Base-by-base conservation (phyloP, 2,888 invertebrate genomes). In the Acrocyrtus sp. region DNA sequence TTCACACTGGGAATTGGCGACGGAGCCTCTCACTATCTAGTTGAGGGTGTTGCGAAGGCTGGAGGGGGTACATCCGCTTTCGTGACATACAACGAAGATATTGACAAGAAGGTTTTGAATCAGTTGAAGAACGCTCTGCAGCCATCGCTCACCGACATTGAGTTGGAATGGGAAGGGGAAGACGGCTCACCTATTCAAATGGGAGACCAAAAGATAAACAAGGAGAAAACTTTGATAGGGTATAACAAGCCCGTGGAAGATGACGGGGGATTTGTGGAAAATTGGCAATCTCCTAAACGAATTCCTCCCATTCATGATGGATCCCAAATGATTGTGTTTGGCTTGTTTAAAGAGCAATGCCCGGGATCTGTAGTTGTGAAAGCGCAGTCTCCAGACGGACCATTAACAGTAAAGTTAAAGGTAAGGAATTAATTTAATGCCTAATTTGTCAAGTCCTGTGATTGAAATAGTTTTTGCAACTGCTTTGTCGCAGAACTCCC, bases 1-100 rank as follows among this genome's bases (percentile, higher is more conserved):
- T 83, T 83, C 74, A 74, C 83, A 4, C 77, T 84, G 39, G 84
- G 84, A 22, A 83, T 84, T 58, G 84, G 85, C 2, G 75, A 80
- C 19, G 82, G 82, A 4, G 83, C 82, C 2, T 83, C 83, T 15
- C 83, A 83, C 48, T 76, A 83, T 26, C 76, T 85, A 24, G 82
- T 85, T n/a, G 82, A 82, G 47, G 84, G 84, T 27, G 77, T 84
- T 3, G 84, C 84, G 8, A 75, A 81, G 47, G 83, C 83, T 29
- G 84, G 84, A 4, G 78, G 81, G 19, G 84, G 84, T 3, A 82
- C 82, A 4, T 81, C 83, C 3, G 83, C 82, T 27, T 84, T 84
- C 78, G 83, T 83, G 5, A 78, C 81, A 0, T 75, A 80, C 67
- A 78, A 81, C 43, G 83, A 82, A 62, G 75, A 66, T 15, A 75